Base-by-base conservation (phyloP, 2,797 vertebrate genomes). In the Gobio occitaniae region DNA sequence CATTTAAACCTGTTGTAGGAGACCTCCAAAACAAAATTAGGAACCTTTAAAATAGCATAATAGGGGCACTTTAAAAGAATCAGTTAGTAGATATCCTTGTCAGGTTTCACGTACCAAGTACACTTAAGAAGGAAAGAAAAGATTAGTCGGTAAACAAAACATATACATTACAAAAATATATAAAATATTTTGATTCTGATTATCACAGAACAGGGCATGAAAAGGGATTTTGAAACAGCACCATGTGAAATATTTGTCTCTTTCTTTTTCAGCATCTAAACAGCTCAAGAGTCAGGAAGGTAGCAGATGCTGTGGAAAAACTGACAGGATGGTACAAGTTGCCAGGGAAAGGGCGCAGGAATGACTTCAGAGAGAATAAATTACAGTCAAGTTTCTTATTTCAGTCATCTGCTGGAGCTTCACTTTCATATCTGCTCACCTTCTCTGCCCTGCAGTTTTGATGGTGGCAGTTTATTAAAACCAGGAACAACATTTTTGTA, bases 301-400 rank as follows among this genome's bases (percentile, higher is more conserved):
- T 50, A 82, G 56, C 70, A 63, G 56, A 74, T 21, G 80, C 19
- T 12, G 70, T 17, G 3, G n/a, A 74, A 83, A 25, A 65, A 52
- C 70, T 65, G 81, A 75, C 44, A 17, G 44, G 16, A 50, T 50
- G 70, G 56, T 50, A n/a, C 29, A n/a, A 74, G 12, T 48, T 74
- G 19, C 41, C 56, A 74, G n/a, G 52, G 44, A 74, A 82, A 82
- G 17, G 74, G 19, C 12, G 4, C 25, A 74, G 56, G 59, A 59
- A 50, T 65, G 70, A 83, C 70, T 83, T 74, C 70, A 74, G 56
- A 75, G 56, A 17, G 81, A 74, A 83, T 83, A 83, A 38, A 75
- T 83, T 65, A 75, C 25, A 61, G 56, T 83, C 81, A 74, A 38
- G 44, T 71, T 32, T 82, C 52, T 59, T 44, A 47, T 29, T 82